Evolutionary conservation across 1,140 invertebrate species (phyloP), one percentile per base, ranked within the genome.

Genomic region (Nylanderia fulva): DNA sequence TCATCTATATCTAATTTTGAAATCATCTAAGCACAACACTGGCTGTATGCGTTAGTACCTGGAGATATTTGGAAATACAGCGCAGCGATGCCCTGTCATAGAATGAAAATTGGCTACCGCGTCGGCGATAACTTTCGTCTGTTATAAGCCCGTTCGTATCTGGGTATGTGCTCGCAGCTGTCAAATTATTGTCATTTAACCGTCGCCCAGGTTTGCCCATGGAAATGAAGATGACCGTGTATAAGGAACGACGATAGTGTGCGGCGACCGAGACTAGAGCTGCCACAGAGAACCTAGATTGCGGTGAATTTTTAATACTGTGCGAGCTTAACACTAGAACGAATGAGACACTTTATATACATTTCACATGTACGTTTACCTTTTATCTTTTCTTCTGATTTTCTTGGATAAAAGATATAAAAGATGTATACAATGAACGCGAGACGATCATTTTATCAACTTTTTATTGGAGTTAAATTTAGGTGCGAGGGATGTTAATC

Each of bases 101-200:
- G 74, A 68, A 87, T 88, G 74, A 87, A 85, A 88, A 88, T 88
- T 88, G 87, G 87, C 86, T 82, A 11, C 72, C 82, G 52, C 60
- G 86, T 76, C 80, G 80, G n/a, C 86, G 87, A 88, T 88, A 88
- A 88, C 86, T 88, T 85, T 75, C 69, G 76, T 45, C 52, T 45
- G 64, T 64, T 87, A 68, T 52, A 52, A 79, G 69, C 60, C 33
- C 36, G 45, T 29, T 45, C 61, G 15, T 45, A 52, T 69, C 36
- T 76, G 27, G 68, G 24, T 36, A 58, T 54, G 29, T 29, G 69
- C 52, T 74, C 76, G 29, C 76, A 63, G 71, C 63, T 88, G 86
- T 85, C 86, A 69, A 88, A 87, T 88, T 88, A 88, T 88, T 69
- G 82, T 88, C 87, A 84, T 82, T 84, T 75, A 72, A 52, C 77